Evolutionary conservation across 2,797 vertebrate species (phyloP).

Genomic region (Hemitrygon akajei): DNA sequence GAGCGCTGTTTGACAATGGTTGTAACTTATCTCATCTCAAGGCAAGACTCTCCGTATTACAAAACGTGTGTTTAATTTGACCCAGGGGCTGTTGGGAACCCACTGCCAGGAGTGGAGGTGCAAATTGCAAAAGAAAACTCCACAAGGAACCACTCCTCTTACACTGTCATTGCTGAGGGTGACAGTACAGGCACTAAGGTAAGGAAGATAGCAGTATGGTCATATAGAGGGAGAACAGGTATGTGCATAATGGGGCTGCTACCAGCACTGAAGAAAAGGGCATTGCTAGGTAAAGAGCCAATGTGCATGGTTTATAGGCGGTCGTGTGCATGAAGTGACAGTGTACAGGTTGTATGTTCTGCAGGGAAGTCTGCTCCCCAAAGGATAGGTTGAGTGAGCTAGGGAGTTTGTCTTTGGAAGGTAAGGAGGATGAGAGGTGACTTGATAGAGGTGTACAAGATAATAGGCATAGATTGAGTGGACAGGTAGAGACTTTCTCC

Average conservation of each 20-base stretch:
- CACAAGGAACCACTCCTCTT: constrained; percentile 42
- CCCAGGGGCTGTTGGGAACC: constrained; percentile 81
- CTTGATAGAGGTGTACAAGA: no score
- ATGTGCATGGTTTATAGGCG: neutral
- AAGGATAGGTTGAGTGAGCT: no score
- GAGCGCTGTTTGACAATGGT: neutral
- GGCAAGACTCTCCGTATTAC: neutral
- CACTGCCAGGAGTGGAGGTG: constrained; percentile 74
- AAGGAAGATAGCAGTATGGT: constrained; percentile 37
- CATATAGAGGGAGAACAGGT: neutral
- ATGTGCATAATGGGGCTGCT: neutral
- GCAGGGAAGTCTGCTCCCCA: no score
- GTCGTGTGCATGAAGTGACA: no score
- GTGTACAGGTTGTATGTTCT: no score
- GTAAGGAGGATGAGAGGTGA: no score
- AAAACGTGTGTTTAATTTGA: constrained; percentile 32
- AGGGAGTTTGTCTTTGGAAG: no score
- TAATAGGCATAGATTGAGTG: no score
- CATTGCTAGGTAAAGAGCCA: neutral
- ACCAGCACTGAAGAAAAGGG: neutral
- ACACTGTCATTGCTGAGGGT: constrained; percentile 65
- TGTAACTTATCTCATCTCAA: neutral
- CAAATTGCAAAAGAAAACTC: constrained; percentile 63
- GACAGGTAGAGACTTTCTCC: no score
- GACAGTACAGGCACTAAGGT: constrained; percentile 67